A percentile compares a stretch with the other conserved stretches of the same genome.
Evolutionary conservation across 2,888 invertebrate species (phyloP).

Genomic region (Celastrina argiolus): DNA sequence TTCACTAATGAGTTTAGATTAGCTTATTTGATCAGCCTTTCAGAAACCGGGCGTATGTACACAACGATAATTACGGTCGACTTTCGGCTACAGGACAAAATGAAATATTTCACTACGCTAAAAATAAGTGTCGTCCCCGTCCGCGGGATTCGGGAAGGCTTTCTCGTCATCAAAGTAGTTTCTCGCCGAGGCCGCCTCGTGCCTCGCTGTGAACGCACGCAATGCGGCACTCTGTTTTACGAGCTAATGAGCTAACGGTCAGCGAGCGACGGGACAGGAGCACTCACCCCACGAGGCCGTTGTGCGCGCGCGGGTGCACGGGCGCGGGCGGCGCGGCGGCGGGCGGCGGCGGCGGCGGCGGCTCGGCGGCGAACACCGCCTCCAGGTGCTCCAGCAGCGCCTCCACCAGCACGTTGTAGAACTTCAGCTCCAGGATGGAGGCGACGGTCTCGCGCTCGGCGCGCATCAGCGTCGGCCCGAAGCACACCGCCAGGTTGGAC

Average conservation of each 20-base stretch:
- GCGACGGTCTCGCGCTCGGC: conserved; percentile 98
- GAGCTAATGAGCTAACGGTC: not conserved
- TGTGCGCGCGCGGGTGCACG: conserved; percentile 32
- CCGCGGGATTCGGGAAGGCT: too few relatives aligned
- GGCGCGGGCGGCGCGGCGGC: conserved; percentile 25
- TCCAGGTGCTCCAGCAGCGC: conserved; percentile 86
- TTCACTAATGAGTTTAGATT: too few relatives aligned
- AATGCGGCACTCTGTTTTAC: not conserved
- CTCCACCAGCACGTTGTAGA: conserved; percentile 98
- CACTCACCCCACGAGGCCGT: conserved; percentile 45
- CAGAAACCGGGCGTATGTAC: too few relatives aligned
- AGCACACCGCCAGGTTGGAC: conserved; percentile 97
- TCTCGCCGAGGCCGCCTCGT: too few relatives aligned
- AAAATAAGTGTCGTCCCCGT: too few relatives aligned
- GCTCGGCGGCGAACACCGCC: conserved; percentile 64
- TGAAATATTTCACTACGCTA: too few relatives aligned
- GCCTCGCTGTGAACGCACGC: not conserved
- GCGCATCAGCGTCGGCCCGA: conserved; percentile 96
- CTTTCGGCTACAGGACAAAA: too few relatives aligned
- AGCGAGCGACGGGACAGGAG: not conserved
- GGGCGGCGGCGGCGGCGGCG: conserved; percentile 33
- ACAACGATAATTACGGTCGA: too few relatives aligned
- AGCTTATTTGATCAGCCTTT: too few relatives aligned
- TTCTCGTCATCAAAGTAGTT: too few relatives aligned
- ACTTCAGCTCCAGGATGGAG: conserved; percentile 98